phyloP scores from a whole-genome alignment of 2,888 invertebrate species.

The Parascotia fuliginaria region DNA sequence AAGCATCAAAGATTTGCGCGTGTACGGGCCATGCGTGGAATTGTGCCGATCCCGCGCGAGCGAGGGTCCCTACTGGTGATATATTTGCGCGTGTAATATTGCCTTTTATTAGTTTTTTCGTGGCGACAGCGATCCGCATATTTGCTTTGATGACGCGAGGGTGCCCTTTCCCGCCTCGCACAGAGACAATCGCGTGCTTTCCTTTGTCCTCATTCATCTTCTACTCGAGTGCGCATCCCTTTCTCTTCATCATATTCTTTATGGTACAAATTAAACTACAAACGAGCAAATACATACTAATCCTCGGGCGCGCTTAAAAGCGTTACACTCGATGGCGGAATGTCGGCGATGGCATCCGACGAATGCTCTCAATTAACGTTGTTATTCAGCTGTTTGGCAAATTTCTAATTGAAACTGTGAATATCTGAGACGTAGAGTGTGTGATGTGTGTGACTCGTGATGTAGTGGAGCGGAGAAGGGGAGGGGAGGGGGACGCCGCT shows the following conservation, averaged over 20 bases:
- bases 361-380: conserved; percentile 66
- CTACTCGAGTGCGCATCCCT: conserved; percentile 36
- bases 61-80: conserved; percentile 43
- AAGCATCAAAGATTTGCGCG: conserved; percentile 27
- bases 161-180: conserved; percentile 11
- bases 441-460: conserved; percentile 55
- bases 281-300: conserved; percentile 49
- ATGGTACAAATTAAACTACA: conserved; percentile 55
- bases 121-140: conserved; percentile 71
- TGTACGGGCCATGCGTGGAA: conserved; percentile 14
- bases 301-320: conserved; percentile 31
- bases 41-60: conserved; percentile 11
- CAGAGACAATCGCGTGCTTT: conserved; percentile 39
- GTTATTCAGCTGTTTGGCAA: conserved; percentile 62
- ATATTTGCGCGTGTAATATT: conserved; percentile 70
- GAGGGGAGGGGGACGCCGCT: conserved; percentile 14
- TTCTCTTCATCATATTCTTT: conserved; percentile 50
- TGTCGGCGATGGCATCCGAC: conserved; percentile 52
- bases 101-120: conserved; percentile 82
- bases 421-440: conserved; percentile 53
- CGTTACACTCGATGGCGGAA: conserved; percentile 48
- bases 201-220: conserved; percentile 37
- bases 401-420: conserved; percentile 66
- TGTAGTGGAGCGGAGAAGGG: conserved; percentile 20
- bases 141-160: conserved; percentile 60